Conservation (phyloP, 2,888 invertebrate genomes). For the Bhutanitis thaidina region DNA sequence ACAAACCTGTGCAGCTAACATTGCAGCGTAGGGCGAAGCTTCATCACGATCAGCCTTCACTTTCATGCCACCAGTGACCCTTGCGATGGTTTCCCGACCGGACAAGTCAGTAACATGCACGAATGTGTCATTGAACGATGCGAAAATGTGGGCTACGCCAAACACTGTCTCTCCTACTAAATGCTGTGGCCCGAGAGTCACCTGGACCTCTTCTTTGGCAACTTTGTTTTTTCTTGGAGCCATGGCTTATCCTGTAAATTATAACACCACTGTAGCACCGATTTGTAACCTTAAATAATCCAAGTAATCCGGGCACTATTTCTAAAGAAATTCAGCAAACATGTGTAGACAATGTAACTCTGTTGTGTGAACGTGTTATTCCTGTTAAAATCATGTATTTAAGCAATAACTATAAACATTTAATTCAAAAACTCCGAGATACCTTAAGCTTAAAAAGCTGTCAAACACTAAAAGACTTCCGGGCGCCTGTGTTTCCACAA, state of each 20-base stretch:
- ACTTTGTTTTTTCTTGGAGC: slow-evolving; percentile 98
- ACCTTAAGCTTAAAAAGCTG: slow-evolving; percentile 75
- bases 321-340: slow-evolving; percentile 23
- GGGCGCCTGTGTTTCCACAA: slow-evolving; percentile 27
- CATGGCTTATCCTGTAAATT: slow-evolving; percentile 84
- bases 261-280: slow-evolving; percentile 63
- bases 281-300: slow-evolving; percentile 65
- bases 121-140: slow-evolving; percentile 99
- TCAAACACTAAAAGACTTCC: slow-evolving; percentile 68
- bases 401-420: slow-evolving; percentile 28
- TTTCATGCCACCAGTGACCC: slow-evolving; percentile 99
- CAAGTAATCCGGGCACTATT: slow-evolving; percentile 46
- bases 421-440: slow-evolving; percentile 42
- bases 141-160: slow-evolving; percentile 99
- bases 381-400: slow-evolving; percentile 32
- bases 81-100: slow-evolving; percentile 95
- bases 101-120: slow-evolving; percentile 99
- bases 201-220: slow-evolving; percentile 97
- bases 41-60: slow-evolving; percentile 99
- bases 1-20: slow-evolving; percentile 98
- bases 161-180: slow-evolving; percentile 98
- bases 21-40: slow-evolving; percentile 99
- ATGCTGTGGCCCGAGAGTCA: slow-evolving; percentile 96
- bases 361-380: slow-evolving; percentile 38
- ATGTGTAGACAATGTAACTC: slow-evolving; percentile 21